Conservation (phyloP, 2,888 invertebrate genomes). For the Congeria kusceri region DNA sequence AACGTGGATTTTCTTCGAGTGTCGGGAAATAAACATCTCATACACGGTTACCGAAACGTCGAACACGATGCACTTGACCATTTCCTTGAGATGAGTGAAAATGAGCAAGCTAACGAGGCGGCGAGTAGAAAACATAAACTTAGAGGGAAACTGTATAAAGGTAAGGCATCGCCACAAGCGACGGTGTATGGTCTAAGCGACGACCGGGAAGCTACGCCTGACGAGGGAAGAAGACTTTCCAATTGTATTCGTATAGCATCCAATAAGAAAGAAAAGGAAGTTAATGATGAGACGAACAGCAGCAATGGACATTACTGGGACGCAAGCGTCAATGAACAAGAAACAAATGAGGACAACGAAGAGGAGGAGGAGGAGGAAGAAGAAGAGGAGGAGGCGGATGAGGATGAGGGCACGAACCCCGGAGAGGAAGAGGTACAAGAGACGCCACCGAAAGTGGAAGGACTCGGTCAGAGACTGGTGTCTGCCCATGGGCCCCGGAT, state of each 20-base stretch:
- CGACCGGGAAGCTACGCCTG: not conserved
- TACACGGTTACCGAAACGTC: not conserved
- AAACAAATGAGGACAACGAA: not conserved
- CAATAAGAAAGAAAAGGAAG: not conserved
- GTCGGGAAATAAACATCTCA: conserved; percentile 19
- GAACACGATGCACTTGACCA: not conserved
- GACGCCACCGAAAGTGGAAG: not conserved
- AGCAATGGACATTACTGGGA: not conserved
- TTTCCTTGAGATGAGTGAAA: not conserved
- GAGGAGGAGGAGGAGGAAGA: not conserved
- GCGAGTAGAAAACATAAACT: not conserved
- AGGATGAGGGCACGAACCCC: not conserved
- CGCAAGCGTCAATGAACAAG: not conserved
- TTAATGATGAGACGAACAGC: not conserved
- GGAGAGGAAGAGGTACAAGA: not conserved
- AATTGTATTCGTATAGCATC: no score
- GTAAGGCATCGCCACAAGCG: not conserved
- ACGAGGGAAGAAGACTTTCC: not conserved
- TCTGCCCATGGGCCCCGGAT: conserved; percentile 50
- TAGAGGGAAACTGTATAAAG: conserved; percentile 1
- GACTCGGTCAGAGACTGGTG: conserved; percentile 23
- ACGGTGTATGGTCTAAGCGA: conserved; percentile 1
- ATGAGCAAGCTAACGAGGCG: no score
- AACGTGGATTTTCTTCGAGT: conserved; percentile 21
- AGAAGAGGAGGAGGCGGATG: not conserved